phyloP scores from a whole-genome alignment of 2,888 invertebrate species.

The Caenorhabditis sp. region DNA sequence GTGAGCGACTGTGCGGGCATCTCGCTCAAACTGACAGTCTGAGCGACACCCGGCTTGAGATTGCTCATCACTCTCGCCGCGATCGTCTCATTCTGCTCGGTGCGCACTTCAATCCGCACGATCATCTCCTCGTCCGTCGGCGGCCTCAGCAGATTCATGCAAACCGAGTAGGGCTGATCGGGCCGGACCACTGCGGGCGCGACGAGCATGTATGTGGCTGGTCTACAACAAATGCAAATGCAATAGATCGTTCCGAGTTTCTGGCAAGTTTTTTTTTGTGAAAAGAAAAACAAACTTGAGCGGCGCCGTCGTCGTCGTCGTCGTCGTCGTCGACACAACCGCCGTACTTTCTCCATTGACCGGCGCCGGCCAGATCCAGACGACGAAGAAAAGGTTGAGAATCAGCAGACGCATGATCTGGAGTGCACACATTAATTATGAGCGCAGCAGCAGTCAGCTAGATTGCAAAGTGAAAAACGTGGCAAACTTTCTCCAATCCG shows the following conservation, averaged over 20 bases:
- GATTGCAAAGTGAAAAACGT: background rate
- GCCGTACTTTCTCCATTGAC: conserved; percentile 2
- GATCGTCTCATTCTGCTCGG: conserved; percentile 74
- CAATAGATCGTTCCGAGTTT: no score
- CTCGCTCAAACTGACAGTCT: conserved; percentile 73
- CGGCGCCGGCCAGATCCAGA: conserved; percentile 19
- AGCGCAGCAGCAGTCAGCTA: background rate
- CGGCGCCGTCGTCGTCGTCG: conserved; percentile 34
- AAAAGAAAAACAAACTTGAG: conserved; percentile 18
- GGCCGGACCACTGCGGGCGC: conserved; percentile 79
- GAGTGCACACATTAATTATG: background rate
- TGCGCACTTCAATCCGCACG: conserved; percentile 76
- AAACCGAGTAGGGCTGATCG: conserved; percentile 79
- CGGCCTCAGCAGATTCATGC: conserved; percentile 79
- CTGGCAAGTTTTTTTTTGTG: background rate
- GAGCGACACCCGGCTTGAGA: conserved; percentile 60
- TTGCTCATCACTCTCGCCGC: conserved; percentile 72
- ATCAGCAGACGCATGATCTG: conserved; percentile 46
- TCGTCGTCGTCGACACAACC: conserved; percentile 5
- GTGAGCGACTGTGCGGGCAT: conserved; percentile 70
- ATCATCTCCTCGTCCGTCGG: conserved; percentile 74
- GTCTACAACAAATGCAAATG: conserved; percentile 65
- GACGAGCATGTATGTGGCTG: conserved; percentile 78
- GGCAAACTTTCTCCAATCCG: no score
- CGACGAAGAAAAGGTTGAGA: conserved; percentile 48